phyloP scores from a whole-genome alignment of 2,113 vertebrate species.

The Peucedramus taeniatus region DNA sequence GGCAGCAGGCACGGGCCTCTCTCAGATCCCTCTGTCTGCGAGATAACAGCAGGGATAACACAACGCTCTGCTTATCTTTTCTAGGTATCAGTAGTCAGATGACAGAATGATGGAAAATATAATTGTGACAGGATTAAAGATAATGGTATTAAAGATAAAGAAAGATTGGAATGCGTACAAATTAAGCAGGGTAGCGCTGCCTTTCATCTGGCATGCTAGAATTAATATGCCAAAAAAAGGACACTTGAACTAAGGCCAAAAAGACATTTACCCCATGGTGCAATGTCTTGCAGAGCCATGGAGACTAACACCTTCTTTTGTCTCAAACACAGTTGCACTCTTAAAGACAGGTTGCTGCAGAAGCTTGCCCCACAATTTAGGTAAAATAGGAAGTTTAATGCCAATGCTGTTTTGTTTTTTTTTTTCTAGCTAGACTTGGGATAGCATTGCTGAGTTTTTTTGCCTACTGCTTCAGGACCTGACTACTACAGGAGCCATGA shows the following conservation, averaged over 20 bases:
- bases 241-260: not conserved
- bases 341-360: not conserved
- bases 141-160: not conserved
- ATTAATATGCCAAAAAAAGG: not conserved
- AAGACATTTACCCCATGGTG: not conserved
- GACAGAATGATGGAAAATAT: not conserved
- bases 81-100: not conserved
- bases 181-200: not conserved
- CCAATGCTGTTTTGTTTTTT: not conserved
- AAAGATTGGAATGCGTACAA: not conserved
- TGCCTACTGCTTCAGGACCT: not conserved
- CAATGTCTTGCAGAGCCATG: not conserved
- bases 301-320: not conserved
- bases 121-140: not conserved
- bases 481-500: not conserved
- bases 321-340: not conserved
- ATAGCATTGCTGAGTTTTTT: not conserved
- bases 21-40: slow-evolving; percentile 34
- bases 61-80: not conserved
- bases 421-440: not conserved
- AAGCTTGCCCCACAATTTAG: not conserved
- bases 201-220: not conserved
- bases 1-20: not conserved
- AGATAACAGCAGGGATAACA: not conserved
- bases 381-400: not conserved